A percentile compares a stretch with the other conserved stretches of the same genome.
phyloP scores from a whole-genome alignment of 2,888 invertebrate species.

The Torymus texanus region DNA sequence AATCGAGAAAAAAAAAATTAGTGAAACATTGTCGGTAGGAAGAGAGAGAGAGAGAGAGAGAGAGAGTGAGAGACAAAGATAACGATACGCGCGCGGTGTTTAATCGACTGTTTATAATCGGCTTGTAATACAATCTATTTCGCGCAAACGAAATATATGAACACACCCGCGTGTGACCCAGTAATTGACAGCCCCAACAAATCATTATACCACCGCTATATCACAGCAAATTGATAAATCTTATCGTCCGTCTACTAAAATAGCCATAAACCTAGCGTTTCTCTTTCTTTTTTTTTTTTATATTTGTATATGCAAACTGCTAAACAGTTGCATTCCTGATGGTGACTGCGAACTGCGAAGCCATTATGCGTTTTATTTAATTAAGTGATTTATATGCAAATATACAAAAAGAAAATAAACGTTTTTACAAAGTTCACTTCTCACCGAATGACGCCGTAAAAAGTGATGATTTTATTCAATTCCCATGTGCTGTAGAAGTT shows the following conservation, averaged over 20 bases:
- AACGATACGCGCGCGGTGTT: background rate
- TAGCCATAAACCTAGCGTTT: conserved; percentile 44
- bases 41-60: too few relatives aligned
- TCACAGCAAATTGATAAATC: conserved; percentile 54
- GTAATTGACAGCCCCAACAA: conserved; percentile 54
- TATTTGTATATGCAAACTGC: conserved; percentile 12
- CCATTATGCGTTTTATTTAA: background rate
- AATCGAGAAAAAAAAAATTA: conserved; percentile 15
- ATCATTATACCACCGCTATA: conserved; percentile 44
- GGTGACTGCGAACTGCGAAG: background rate
- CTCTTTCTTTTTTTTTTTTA: conserved; percentile 9
- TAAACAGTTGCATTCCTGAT: conserved; percentile 14
- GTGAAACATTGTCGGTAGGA: conserved; percentile 2
- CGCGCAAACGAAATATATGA: conserved; percentile 41
- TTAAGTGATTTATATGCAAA: too few relatives aligned
- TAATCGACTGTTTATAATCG: conserved; percentile 34
- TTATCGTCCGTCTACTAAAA: conserved; percentile 50
- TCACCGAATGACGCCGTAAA: too few relatives aligned
- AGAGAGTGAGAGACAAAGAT: too few relatives aligned
- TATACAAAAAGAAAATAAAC: too few relatives aligned
- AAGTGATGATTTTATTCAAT: too few relatives aligned
- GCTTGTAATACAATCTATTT: conserved; percentile 39
- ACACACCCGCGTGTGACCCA: conserved; percentile 39
- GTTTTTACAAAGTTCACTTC: too few relatives aligned
- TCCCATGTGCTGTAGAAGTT: too few relatives aligned